Percentiles rank a stretch among this genome's conserved stretches.
These are phyloP conservation scores for human DNA, from an alignment of 2,113 vertebrate species.

Conservation along the genomic window GRCh38 chr2:13981001-13981500, in stretches of 20 bases:
- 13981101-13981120: slow-evolving; percentile 44
- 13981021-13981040: slow-evolving; percentile 36
- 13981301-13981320: not conserved
- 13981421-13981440: not conserved
- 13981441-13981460: not conserved
- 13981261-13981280: not conserved
- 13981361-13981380: not conserved
- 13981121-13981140: slow-evolving; percentile 18
- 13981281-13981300: not conserved
- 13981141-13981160: slow-evolving; percentile 30
- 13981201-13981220: not conserved
- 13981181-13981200: not conserved
- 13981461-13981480: not conserved
- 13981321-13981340: not conserved
- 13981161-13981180: not conserved
- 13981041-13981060: slow-evolving; percentile 19
- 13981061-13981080: not conserved
- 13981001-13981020: slow-evolving; percentile 54
- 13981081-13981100: slow-evolving; percentile 30
- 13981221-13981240: not conserved
- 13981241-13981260: not conserved
- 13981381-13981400: not conserved
- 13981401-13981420: not conserved
- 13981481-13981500: not conserved
- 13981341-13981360: not conserved